Conservation (phyloP, 2,888 invertebrate species). For the Stenodema calcarata region DNA sequence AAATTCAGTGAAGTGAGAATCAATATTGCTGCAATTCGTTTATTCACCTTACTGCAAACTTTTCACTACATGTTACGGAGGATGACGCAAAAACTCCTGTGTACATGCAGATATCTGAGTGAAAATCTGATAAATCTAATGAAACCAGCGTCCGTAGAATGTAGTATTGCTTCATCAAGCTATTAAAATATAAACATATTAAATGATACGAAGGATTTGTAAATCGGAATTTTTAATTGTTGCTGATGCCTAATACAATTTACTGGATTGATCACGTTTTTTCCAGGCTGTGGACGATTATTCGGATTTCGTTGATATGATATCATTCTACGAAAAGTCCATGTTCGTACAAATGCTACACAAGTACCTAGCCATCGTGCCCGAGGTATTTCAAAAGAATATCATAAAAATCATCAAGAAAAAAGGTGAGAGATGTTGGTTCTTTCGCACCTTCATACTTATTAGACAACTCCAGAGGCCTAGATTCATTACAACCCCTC, state of each 20-base stretch:
- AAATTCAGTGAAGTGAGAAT: conserved; percentile 2
- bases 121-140: too few relatives aligned
- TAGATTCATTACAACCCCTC: too few relatives aligned
- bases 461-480: too few relatives aligned
- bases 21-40: too few relatives aligned
- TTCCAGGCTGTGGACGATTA: conserved; percentile 38
- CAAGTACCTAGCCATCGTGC: background rate
- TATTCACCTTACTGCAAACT: too few relatives aligned
- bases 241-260: background rate
- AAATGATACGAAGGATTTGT: too few relatives aligned
- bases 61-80: too few relatives aligned
- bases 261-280: background rate
- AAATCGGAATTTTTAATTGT: background rate
- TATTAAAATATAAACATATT: too few relatives aligned
- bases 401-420: conserved; percentile 23
- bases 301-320: conserved; percentile 32
- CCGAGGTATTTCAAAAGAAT: conserved; percentile 15
- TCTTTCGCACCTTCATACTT: background rate
- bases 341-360: conserved; percentile 29
- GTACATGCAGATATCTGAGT: too few relatives aligned
- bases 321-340: conserved; percentile 35
- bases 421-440: background rate
- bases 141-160: too few relatives aligned
- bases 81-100: too few relatives aligned
- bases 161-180: too few relatives aligned